Conservation (phyloP, 2,797 vertebrate genomes). For the Sebastes steindachneri region DNA sequence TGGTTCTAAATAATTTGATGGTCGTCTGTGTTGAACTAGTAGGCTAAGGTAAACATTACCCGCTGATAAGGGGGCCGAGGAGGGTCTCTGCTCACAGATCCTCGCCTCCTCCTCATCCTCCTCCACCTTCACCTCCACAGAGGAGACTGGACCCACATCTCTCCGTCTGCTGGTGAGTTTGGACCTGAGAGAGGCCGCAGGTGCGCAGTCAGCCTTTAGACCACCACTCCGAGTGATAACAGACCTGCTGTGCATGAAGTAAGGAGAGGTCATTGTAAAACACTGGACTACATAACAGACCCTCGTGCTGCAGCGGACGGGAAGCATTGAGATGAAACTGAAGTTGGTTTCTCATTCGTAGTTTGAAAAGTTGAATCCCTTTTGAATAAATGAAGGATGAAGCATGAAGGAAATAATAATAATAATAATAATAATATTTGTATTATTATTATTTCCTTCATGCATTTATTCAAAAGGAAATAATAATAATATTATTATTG, state of each 20-base stretch:
- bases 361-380: background rate
- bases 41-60: slow-evolving; percentile 35
- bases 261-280: slow-evolving; percentile 75
- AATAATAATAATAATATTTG: too few relatives aligned
- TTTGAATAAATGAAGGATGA: background rate
- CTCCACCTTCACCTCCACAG: slow-evolving; percentile 73
- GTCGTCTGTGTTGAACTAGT: background rate
- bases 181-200: slow-evolving; percentile 36
- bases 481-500: too few relatives aligned
- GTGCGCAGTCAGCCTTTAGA: background rate
- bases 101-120: slow-evolving; percentile 69
- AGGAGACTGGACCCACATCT: background rate
- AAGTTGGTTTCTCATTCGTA: slow-evolving; percentile 47
- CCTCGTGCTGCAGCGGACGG: background rate
- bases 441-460: too few relatives aligned
- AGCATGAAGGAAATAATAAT: background rate
- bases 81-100: slow-evolving; percentile 39
- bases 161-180: slow-evolving; percentile 38
- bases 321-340: background rate
- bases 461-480: too few relatives aligned
- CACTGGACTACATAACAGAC: background rate
- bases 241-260: slow-evolving; percentile 62
- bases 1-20: background rate
- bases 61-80: background rate
- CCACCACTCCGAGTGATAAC: slow-evolving; percentile 15